Conservation (phyloP, 2,113 vertebrate species). For the Passer domesticus region DNA sequence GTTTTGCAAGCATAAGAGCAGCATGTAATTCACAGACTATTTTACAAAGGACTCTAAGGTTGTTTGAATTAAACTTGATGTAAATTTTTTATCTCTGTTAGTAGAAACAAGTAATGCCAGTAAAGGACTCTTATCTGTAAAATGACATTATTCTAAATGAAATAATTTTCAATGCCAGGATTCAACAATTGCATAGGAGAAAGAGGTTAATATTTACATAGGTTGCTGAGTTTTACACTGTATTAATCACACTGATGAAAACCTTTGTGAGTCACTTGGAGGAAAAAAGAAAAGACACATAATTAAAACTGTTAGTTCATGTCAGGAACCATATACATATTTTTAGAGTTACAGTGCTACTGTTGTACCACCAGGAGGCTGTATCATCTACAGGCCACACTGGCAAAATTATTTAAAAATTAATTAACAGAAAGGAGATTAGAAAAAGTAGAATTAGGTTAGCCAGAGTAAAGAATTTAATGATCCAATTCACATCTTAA, state of each 20-base stretch:
- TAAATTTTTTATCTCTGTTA: neutral
- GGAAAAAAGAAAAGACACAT: neutral
- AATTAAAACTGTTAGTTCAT: neutral
- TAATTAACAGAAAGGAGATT: neutral
- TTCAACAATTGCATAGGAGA: neutral
- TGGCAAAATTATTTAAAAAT: neutral
- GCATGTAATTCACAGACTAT: neutral
- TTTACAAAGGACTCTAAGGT: neutral
- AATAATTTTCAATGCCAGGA: neutral
- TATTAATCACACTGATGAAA: neutral
- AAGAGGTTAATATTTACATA: neutral
- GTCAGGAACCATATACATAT: neutral
- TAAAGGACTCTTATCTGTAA: neutral
- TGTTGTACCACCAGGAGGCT: neutral
- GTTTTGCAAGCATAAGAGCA: neutral
- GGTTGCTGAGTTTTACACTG: neutral
- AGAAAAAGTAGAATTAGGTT: neutral
- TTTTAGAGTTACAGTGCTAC: neutral
- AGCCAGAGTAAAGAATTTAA: neutral
- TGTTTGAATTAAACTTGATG: neutral
- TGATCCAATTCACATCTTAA: neutral
- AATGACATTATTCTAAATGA: accelerated
- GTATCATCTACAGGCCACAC: neutral
- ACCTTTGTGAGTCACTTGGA: neutral
- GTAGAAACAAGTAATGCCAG: neutral